Conservation (phyloP, 2,797 vertebrate genomes). For the Pantherophis vulpinus region DNA sequence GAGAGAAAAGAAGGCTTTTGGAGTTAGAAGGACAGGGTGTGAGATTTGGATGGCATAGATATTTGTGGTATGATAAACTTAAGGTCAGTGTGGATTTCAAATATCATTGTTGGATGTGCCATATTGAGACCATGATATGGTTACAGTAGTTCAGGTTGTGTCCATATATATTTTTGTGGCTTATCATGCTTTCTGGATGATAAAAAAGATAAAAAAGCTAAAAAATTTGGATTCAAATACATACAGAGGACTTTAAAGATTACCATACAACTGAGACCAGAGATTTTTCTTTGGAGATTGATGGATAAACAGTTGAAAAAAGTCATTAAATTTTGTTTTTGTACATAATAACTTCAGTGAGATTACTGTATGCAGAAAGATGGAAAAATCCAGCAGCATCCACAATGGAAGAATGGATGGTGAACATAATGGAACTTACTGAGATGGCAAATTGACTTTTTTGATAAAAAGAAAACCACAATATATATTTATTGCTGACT, state of each 20-base stretch:
- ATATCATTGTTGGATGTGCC: not conserved
- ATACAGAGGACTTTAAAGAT: not conserved
- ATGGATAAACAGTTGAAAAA: not conserved
- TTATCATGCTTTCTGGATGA: not conserved
- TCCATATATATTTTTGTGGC: not conserved
- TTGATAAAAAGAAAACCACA: not conserved
- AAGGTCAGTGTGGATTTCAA: not conserved
- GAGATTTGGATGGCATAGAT: not conserved
- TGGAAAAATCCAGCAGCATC: not conserved
- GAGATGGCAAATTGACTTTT: not conserved
- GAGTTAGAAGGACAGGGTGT: not conserved
- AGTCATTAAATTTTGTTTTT: not conserved
- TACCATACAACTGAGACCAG: not conserved
- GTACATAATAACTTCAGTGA: not conserved
- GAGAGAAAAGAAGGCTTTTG: not conserved
- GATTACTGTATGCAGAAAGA: not conserved
- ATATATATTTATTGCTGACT: not conserved
- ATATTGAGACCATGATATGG: not conserved
- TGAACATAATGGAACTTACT: not conserved
- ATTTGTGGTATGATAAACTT: not conserved
- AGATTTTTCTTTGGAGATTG: not conserved
- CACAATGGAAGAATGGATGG: not conserved
- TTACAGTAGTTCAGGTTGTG: not conserved
- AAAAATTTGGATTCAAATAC: not conserved
- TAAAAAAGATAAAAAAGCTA: not conserved